Evolutionary conservation across 2,113 vertebrate species (phyloP).

Genomic region (Sisor rabdophorus): DNA sequence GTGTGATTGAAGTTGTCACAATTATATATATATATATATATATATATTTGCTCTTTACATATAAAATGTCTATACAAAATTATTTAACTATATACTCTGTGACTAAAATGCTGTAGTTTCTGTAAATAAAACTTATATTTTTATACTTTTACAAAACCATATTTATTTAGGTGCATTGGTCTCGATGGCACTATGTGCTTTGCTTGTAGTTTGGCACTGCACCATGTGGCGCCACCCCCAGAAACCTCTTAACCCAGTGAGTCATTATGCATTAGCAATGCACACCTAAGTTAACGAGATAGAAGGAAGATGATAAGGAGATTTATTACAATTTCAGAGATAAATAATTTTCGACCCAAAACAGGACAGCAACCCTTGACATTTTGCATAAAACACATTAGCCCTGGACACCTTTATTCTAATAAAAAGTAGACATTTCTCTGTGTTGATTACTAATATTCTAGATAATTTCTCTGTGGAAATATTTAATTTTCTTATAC

Average conservation of each 20-base stretch:
- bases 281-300: constrained; percentile 44
- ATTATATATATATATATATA: too few relatives aligned
- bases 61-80: too few relatives aligned
- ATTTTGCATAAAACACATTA: background rate
- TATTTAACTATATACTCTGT: too few relatives aligned
- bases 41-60: too few relatives aligned
- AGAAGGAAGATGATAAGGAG: constrained; percentile 59
- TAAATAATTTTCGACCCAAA: constrained; percentile 12
- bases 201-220: too few relatives aligned
- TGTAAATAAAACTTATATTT: too few relatives aligned
- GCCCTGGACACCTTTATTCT: background rate
- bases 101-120: too few relatives aligned
- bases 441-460: background rate
- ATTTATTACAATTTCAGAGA: constrained; percentile 21
- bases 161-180: too few relatives aligned
- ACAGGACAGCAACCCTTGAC: background rate
- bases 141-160: too few relatives aligned
- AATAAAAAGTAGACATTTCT: background rate
- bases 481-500: background rate
- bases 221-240: too few relatives aligned
- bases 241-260: background rate
- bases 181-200: too few relatives aligned
- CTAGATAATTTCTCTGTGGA: background rate
- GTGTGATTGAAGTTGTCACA: too few relatives aligned
- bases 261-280: constrained; percentile 31